These are phyloP conservation scores for Graptemys geographica DNA, from an alignment of 2,797 vertebrate genomes.

Conservation along the genomic window DNA sequence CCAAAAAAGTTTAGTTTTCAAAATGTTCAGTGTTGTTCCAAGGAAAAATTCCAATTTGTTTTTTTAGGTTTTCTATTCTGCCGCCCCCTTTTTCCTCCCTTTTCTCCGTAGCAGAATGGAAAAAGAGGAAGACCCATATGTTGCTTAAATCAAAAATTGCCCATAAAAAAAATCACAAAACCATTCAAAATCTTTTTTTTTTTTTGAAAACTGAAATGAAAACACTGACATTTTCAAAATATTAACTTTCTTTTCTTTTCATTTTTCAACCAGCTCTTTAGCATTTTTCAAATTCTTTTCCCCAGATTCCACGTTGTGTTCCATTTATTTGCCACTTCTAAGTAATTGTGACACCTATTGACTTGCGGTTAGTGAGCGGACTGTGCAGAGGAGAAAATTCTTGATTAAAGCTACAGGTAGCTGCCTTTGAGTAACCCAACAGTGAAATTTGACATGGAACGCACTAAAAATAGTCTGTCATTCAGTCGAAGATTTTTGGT, in stretches of 20 bases:
- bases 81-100: background rate
- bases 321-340: slow-evolving; percentile 38
- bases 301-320: slow-evolving; percentile 1
- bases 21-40: background rate
- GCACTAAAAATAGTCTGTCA: background rate
- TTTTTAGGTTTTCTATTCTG: no score
- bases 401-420: background rate
- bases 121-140: background rate
- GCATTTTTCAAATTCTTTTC: background rate
- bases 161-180: slow-evolving; percentile 51
- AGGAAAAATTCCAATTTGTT: background rate
- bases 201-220: background rate
- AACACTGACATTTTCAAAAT: background rate
- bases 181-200: slow-evolving; percentile 34
- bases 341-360: slow-evolving; percentile 73
- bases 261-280: slow-evolving; percentile 22
- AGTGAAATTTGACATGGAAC: background rate
- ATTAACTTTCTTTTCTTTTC: slow-evolving; percentile 28
- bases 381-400: background rate
- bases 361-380: background rate
- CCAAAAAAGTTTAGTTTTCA: background rate
- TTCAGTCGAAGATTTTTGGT: background rate
- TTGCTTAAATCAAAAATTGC: slow-evolving; percentile 62
- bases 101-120: background rate
- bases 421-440: slow-evolving; percentile 30